These are phyloP conservation scores for Zosterops pallidus DNA, from an alignment of 2,113 vertebrate genomes.

Conservation along the genomic window DNA sequence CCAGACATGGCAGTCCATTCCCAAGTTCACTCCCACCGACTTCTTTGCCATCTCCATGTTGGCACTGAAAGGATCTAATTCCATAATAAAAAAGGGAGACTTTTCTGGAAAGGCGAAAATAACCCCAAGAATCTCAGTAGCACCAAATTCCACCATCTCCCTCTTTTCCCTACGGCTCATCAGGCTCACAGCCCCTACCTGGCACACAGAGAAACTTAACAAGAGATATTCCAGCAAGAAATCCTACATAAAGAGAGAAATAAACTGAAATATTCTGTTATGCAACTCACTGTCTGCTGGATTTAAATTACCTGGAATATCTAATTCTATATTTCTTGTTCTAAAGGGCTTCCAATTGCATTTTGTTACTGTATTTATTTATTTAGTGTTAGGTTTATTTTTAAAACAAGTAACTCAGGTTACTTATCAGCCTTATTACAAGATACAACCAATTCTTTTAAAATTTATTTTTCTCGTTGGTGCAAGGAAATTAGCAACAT, in stretches of 20 bases:
- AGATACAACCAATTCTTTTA: not conserved
- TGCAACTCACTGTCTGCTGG: not conserved
- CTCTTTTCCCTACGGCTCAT: not conserved
- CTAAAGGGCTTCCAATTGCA: not conserved
- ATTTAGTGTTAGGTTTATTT: not conserved
- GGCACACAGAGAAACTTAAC: not conserved
- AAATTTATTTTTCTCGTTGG: not conserved
- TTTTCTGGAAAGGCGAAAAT: slow-evolving; percentile 39
- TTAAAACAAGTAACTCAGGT: not conserved
- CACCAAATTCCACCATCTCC: not conserved
- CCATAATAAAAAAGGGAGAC: not conserved
- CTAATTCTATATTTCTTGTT: not conserved
- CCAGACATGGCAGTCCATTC: slow-evolving; percentile 25
- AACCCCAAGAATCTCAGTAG: not conserved
- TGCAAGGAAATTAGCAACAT: not conserved
- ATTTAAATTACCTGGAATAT: not conserved
- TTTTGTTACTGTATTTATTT: not conserved
- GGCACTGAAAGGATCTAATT: slow-evolving; percentile 21
- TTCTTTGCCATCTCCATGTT: slow-evolving; percentile 66
- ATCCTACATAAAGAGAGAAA: not conserved
- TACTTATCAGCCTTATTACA: not conserved
- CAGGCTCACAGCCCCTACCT: slow-evolving; percentile 17
- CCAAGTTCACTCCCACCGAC: slow-evolving; percentile 54
- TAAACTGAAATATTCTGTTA: slow-evolving; percentile 16
- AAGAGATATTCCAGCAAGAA: not conserved